Percentiles rank a stretch among this genome's conserved stretches.
These are phyloP conservation scores for Ditylenchus dipsaci DNA, from an alignment of 1,140 invertebrate species.

Conservation along the genomic window DNA sequence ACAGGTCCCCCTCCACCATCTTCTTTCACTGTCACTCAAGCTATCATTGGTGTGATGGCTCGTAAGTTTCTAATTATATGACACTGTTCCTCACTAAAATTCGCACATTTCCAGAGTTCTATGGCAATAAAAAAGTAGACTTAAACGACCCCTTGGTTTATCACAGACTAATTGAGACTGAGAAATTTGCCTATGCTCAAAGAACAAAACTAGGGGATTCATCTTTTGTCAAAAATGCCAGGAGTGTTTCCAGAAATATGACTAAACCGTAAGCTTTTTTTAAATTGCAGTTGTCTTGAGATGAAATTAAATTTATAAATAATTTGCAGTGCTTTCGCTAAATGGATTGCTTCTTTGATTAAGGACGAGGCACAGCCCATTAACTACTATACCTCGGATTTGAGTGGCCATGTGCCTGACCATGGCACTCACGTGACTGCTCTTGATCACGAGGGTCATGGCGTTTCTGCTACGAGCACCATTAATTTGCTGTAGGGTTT, in stretches of 20 bases:
- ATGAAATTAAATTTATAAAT: too few relatives aligned
- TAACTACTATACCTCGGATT: constrained; percentile 46
- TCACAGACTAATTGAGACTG: constrained; percentile 80
- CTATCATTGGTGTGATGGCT: constrained; percentile 53
- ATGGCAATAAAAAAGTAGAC: constrained; percentile 26
- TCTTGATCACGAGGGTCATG: constrained; percentile 79
- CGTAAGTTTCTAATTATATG: constrained; percentile 13
- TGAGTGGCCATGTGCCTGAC: constrained; percentile 42
- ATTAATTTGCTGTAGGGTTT: constrained; percentile 66
- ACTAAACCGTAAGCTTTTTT: constrained; percentile 39
- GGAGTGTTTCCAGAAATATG: constrained; percentile 49
- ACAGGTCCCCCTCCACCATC: constrained; percentile 58
- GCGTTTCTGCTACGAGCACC: constrained; percentile 82
- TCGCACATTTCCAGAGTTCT: constrained; percentile 37
- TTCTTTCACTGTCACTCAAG: constrained; percentile 51
- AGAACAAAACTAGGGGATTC: constrained; percentile 78
- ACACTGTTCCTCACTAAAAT: constrained; percentile 23
- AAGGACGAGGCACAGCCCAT: constrained; percentile 44
- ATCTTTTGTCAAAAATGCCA: constrained; percentile 67
- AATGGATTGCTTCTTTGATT: constrained; percentile 44
- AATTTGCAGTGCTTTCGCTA: constrained; percentile 35
- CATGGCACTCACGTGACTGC: constrained; percentile 79
- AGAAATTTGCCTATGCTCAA: constrained; percentile 84
- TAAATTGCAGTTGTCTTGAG: too few relatives aligned
- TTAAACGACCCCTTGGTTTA: constrained; percentile 63